Evolutionary conservation across 1,140 invertebrate genomes (phyloP).

Genomic region (Hyles vespertilio): DNA sequence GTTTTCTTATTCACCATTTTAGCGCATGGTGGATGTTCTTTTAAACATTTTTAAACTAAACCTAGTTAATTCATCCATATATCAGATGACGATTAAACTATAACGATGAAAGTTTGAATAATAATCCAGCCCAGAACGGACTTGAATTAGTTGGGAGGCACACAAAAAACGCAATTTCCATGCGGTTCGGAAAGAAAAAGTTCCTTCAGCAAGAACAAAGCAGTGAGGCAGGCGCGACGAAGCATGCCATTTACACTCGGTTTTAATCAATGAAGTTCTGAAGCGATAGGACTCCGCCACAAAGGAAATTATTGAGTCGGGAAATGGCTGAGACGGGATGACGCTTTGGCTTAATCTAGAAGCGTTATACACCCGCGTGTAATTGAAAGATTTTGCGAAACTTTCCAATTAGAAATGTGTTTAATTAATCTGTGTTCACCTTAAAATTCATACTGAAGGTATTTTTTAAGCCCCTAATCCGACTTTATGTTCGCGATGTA

Average conservation of each 20-base stretch:
- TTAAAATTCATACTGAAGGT: no score
- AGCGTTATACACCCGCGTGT: conserved; percentile 2
- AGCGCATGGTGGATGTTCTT: no score
- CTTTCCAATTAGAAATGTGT: no score
- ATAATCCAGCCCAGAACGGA: no score
- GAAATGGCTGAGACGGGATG: conserved; percentile 25
- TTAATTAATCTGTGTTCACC: no score
- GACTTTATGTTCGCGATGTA: no score
- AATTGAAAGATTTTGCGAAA: conserved; percentile 1
- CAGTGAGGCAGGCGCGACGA: conserved; percentile 28
- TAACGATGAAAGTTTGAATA: no score
- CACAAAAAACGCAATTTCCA: background rate
- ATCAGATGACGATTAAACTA: no score
- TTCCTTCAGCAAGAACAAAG: conserved; percentile 40
- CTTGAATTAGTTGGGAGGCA: background rate
- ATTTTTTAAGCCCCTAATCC: no score
- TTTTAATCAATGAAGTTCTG: conserved; percentile 68
- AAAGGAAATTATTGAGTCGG: conserved; percentile 64
- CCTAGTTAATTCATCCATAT: no score
- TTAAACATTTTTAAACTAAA: no score
- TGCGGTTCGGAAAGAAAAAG: conserved; percentile 32
- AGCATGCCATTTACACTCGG: conserved; percentile 49
- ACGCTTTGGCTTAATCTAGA: conserved; percentile 24
- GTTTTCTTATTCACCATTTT: no score
- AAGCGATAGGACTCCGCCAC: conserved; percentile 50